Base-by-base conservation (phyloP, 2,888 invertebrate genomes). In the Mythimna impura region DNA sequence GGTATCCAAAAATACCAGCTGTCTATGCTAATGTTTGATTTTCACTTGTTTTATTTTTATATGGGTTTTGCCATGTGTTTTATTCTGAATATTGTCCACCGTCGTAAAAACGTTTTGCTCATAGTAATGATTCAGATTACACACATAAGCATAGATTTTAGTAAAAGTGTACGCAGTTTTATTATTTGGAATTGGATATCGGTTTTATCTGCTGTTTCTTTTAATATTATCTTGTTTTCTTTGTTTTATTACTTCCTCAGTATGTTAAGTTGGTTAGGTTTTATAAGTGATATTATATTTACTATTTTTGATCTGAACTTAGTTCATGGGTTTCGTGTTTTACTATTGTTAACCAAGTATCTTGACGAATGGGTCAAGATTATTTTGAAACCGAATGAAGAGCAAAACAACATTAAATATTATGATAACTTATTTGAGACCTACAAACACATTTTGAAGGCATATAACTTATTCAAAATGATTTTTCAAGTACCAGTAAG, bases 121-220 rank as follows among this genome's bases (percentile, higher is more conserved):
- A 22, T 54, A 10, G 22, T 54, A 2, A 54, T 54, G 9, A 54
- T 54, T 22, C 54, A 54, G 54, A 54, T 54, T 54, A 22, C 54
- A 54, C 54, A 54, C 12, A 54, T 8, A 10, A 22, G 12, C 10
- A 0, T 54, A 8, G 22, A 54, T 22, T 54, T 54, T 4, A 54
- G 54, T 12, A n/a, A 22, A 22, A 54, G n/a, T 54, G 54, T 20
- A 6, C 47, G 7, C 54, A 22, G 22, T 54, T n/a, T 10, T 54
- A 54, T 54, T 10, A 54, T 54, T 22, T 54, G 54, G 54, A 54
- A 54, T 54, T 54, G 54, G 54, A 54, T 54, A n/a, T 54, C 54
- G 12, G 54, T 54, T 54, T 54, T 54, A n/a, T 22, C 22, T 22
- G 10, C 54, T 10, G 22, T 54, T 54, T 54, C 22, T 54, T 54